phyloP scores from a whole-genome alignment of 2,797 vertebrate species.

The Apogon talboti region DNA sequence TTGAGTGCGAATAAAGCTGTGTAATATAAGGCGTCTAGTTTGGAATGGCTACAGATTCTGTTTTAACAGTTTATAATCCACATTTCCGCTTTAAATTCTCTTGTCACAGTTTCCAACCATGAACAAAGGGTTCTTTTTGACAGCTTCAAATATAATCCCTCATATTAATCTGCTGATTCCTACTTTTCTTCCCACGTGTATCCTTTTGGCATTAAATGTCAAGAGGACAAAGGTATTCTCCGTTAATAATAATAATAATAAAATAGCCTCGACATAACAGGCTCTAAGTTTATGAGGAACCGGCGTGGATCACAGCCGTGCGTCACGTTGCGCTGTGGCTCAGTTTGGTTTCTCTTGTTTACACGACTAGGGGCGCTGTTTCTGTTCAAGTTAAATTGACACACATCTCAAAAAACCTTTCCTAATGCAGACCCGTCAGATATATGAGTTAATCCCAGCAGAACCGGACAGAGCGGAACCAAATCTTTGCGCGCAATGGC shows the following conservation, averaged over 20 bases:
- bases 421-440: slow-evolving; percentile 15
- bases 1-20: too few relatives aligned
- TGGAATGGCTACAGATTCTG: too few relatives aligned
- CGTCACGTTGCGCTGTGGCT: too few relatives aligned
- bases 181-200: slow-evolving; percentile 16
- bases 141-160: slow-evolving; percentile 32
- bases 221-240: background rate
- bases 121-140: slow-evolving; percentile 39
- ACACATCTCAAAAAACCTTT: slow-evolving; percentile 5
- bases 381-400: slow-evolving; percentile 7
- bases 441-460: slow-evolving; percentile 13
- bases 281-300: too few relatives aligned
- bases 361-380: slow-evolving; percentile 53
- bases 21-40: too few relatives aligned
- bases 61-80: background rate
- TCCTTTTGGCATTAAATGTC: slow-evolving; percentile 4
- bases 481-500: slow-evolving; percentile 49
- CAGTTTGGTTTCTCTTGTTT: background rate
- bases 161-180: slow-evolving; percentile 42
- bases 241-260: too few relatives aligned
- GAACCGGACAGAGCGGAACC: slow-evolving; percentile 12
- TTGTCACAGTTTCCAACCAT: background rate
- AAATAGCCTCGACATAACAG: too few relatives aligned
- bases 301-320: background rate
- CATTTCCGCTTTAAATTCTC: background rate